Evolutionary conservation across 2,797 vertebrate species (phyloP).

Genomic region (Menidia menidia): DNA sequence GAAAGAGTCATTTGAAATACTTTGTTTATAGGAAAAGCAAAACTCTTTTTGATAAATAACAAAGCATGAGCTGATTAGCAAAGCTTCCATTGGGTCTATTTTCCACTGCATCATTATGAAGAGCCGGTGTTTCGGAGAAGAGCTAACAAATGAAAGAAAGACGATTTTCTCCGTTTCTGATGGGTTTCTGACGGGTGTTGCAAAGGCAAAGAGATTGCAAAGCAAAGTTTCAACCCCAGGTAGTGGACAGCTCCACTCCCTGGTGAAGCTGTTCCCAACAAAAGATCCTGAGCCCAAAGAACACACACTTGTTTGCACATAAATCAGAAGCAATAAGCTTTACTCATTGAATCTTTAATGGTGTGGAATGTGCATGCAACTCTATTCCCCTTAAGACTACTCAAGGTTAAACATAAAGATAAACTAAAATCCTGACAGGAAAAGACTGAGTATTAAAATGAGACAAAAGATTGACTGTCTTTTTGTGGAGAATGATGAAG

Average conservation of each 20-base stretch:
- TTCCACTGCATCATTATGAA: not conserved
- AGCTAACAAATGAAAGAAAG: not conserved
- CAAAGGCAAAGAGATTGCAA: not conserved
- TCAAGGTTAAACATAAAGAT: slow-evolving; percentile 13
- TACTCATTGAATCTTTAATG: not conserved
- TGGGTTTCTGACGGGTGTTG: not conserved
- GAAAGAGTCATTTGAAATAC: not conserved
- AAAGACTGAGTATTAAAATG: not conserved
- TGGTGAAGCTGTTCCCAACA: not conserved
- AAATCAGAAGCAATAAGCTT: too few relatives aligned
- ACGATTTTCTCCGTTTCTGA: not conserved
- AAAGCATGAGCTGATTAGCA: not conserved
- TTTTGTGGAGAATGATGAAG: not conserved
- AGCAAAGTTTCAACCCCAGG: slow-evolving; percentile 60
- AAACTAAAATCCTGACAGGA: slow-evolving; percentile 5
- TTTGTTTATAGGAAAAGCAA: not conserved
- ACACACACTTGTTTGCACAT: too few relatives aligned
- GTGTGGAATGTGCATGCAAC: not conserved
- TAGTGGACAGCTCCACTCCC: slow-evolving; percentile 54
- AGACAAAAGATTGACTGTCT: slow-evolving; percentile 2
- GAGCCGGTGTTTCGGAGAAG: slow-evolving; percentile 6
- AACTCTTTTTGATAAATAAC: slow-evolving; percentile 1
- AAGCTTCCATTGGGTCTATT: not conserved
- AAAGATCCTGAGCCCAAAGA: not conserved
- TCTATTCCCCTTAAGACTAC: slow-evolving; percentile 3